A percentile compares a stretch with the other conserved stretches of the same genome.
These are phyloP conservation scores for Caenorhabditis briggsae DNA, from an alignment of 1,140 invertebrate genomes.

Conservation along the genomic window DNA sequence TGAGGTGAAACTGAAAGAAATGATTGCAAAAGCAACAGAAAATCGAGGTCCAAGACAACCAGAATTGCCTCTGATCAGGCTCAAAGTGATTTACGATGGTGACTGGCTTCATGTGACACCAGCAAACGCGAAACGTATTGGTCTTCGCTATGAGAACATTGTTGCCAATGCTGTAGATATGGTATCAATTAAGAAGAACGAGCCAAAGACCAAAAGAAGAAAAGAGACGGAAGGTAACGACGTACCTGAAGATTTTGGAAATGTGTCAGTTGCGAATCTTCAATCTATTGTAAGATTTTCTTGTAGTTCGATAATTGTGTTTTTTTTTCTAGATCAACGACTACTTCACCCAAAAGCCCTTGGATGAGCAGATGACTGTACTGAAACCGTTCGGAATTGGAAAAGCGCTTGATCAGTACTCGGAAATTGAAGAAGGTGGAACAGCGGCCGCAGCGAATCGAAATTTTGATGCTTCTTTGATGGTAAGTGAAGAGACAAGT, in stretches of 20 bases:
- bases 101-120: slow-evolving; percentile 64
- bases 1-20: slow-evolving; percentile 68
- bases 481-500: background rate
- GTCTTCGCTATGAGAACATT: slow-evolving; percentile 14
- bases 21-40: slow-evolving; percentile 66
- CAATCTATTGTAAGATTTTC: slow-evolving; percentile 26
- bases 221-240: background rate
- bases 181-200: slow-evolving; percentile 58
- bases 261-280: slow-evolving; percentile 31
- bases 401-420: slow-evolving; percentile 28
- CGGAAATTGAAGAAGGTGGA: slow-evolving; percentile 29
- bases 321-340: slow-evolving; percentile 59
- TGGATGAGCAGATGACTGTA: slow-evolving; percentile 59
- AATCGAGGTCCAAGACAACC: slow-evolving; percentile 67
- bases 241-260: background rate
- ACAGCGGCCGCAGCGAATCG: slow-evolving; percentile 1
- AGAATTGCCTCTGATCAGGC: slow-evolving; percentile 68
- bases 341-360: slow-evolving; percentile 54
- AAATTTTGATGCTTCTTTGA: background rate
- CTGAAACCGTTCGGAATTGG: slow-evolving; percentile 30
- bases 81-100: slow-evolving; percentile 73
- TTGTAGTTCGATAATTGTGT: background rate
- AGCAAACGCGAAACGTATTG: slow-evolving; percentile 48
- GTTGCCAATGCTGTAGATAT: slow-evolving; percentile 69
- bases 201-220: background rate